Base-by-base conservation (phyloP, 2,888 invertebrate genomes). In the Drosophila greeni region DNA sequence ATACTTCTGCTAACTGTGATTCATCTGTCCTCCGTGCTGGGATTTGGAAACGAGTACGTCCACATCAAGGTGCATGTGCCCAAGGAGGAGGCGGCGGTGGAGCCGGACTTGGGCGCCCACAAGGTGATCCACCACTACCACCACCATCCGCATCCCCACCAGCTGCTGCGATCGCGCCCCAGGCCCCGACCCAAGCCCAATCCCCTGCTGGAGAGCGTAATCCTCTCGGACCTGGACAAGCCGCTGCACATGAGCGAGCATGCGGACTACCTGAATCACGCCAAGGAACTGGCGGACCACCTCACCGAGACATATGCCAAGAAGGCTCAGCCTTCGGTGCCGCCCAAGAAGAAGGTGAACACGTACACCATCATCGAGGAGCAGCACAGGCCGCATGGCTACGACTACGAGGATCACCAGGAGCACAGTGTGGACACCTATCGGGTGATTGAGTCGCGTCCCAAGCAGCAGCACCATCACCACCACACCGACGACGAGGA, bases 1-100 rank as follows among this genome's bases (percentile, higher is more conserved):
- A 0, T 14, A 6, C 20, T 54, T 8, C 23, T 73, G 45, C 37
- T 71, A 5, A 23, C 55, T n/a, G 18, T 68, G 24, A 16, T 66
- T 11, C 52, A 69, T 40, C 34, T 57, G 20, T 26, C 36, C 2
- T 45, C 70, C 8, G 45, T 31, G 31, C 20, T 47, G 16, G 74
- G 71, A n/a, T 86, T 86, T 61, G 83, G 78, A 58, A 77, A 75
- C 47, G 86, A 86, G 49, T 79, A 78, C 39, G 85, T 86, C 14
- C 86, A 86, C 54, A 86, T 86, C 34, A 86, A 86, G 60, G 77
- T 86, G 34, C 82, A 85, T 56, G 73, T 86, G 58, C 82, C 86
- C 16, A 75, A 75, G 52, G 76, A 81, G 40, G 74, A 77, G 34
- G 68, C 67, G 12, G 62, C 77, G 6, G 64, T 60, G 12, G 77